Evolutionary conservation across 2,113 vertebrate genomes (phyloP).

Genomic region (Gallinago paraguaiae): DNA sequence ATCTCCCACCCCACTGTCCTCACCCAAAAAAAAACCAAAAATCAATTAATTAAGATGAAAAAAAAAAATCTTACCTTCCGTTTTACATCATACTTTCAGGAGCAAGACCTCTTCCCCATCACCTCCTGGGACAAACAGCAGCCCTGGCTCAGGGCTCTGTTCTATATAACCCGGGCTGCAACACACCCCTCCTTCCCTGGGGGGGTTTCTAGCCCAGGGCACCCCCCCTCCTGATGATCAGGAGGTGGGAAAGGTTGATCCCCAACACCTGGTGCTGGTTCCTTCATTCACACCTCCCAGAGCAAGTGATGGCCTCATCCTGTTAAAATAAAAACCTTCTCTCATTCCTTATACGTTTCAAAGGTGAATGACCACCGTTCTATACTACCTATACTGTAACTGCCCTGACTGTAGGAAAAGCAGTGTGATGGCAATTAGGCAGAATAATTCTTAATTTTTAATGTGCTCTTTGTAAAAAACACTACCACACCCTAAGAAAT

Average conservation of each 20-base stretch:
- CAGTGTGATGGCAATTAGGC: not conserved
- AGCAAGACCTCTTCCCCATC: not conserved
- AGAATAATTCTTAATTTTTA: not conserved
- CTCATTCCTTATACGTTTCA: too few species aligned
- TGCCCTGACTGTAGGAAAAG: not conserved
- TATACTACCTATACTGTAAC: too few species aligned
- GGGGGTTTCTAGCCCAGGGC: not conserved
- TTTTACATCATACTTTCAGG: accelerated
- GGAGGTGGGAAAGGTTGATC: not conserved
- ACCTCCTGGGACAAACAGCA: not conserved
- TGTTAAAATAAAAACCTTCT: accelerated
- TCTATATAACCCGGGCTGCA: not conserved
- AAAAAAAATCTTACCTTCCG: not conserved
- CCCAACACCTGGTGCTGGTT: not conserved
- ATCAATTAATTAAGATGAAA: too few species aligned
- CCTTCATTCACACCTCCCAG: not conserved
- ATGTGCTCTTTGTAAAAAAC: not conserved
- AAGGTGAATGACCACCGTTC: too few species aligned
- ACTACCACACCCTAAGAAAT: not conserved
- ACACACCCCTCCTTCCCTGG: not conserved
- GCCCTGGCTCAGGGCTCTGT: accelerated
- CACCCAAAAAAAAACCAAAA: not conserved
- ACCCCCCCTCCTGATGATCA: not conserved
- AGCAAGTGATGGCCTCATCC: accelerated
- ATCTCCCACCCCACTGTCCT: not conserved